Base-by-base conservation (phyloP, 2,888 invertebrate species). In the Cephus nigrinus region DNA sequence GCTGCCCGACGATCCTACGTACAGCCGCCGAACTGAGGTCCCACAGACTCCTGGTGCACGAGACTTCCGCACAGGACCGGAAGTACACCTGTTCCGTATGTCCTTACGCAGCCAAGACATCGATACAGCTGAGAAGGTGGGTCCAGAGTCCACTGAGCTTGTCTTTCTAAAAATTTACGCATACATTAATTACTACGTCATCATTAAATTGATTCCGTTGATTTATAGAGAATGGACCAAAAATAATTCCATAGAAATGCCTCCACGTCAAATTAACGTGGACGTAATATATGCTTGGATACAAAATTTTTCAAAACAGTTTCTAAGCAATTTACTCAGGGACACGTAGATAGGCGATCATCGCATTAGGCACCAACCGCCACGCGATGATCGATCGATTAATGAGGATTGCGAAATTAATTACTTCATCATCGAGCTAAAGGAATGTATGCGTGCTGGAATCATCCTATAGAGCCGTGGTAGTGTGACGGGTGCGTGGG, bases 61-160 rank as follows among this genome's bases (percentile, higher is more conserved):
- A 93, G n/a, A 89, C 91, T 36, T 89, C 88, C 35, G 91, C 92
- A 78, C 92, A 92, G 9, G 92, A 92, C 75, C 94, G 94, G 84
- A 92, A 92, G 78, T 94, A 93, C 86, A 92, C 93, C 73, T 97
- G 97, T 88, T 90, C 93, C 36, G 92, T 94, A 12, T 93, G 92
- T 79, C 75, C 86, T 23, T 92, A 92, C 80, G 86, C 89, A 4
- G 88, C 91, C 11, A 92, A 92, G 82, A 92, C 92, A 30, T 90
- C 87, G 75, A 86, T 85, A 5, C 92, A 92, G 76, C 89, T 94
- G 35, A 91, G 90, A 69, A 93, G 94, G 94, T 94, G 89, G 88
- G 87, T 9, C 55, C 23, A 23, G 9, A 23, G 23, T 55, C 23
- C 55, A 55, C 23, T 23, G 9, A 55, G 23, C 55, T 55, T 55